Base-by-base conservation (phyloP, 2,888 invertebrate species). In the Cacoxenus indagator region DNA sequence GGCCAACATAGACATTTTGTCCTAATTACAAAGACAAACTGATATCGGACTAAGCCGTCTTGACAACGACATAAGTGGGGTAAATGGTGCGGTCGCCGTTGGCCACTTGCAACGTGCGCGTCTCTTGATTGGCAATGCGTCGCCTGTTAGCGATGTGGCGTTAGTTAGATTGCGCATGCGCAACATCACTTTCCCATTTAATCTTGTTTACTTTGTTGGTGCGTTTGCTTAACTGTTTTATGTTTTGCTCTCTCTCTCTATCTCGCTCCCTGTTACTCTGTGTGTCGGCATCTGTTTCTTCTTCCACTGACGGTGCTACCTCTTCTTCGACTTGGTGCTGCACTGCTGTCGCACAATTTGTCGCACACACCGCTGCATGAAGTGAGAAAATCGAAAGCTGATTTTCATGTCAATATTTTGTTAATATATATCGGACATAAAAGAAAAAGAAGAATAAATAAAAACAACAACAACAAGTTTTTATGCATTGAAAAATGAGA, bases 331-430 rank as follows among this genome's bases (percentile, higher is more conserved):
- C 26, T 24, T 62, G 8, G 14, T 64, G 5, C 19, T 37, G n/a
- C 37, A 3, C 26, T 64, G 19, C 54, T 67, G 61, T 74, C 75
- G 79, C 76, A 75, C 81, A 80, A 80, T 80, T 80, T 82, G 80
- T 81, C 79, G 78, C 77, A 73, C 67, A 14, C 67, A 69, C 68
- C 67, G 70, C 24, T 17, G 73, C 77, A 17, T 51, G 22, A 51
- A 51, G 51, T 22, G 22, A 22, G 22, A 77, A 74, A 80, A 80
- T 82, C 80, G 80, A 80, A 80, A 82, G 82, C 81, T 81, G 80
- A 80, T 80, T 80, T 82, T 80, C 81, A 76, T 80, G 81, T 82
- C 81, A 78, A 80, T 82, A 82, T 82, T 80, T 77, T 78, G 80
- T 81, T 72, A 76, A 80, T 78, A 78, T 51, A 11, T 22, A 51